Evolutionary conservation across 2,113 vertebrate species (phyloP), one percentile per base, ranked within the genome.

Genomic region (Nansenia antarctica): DNA sequence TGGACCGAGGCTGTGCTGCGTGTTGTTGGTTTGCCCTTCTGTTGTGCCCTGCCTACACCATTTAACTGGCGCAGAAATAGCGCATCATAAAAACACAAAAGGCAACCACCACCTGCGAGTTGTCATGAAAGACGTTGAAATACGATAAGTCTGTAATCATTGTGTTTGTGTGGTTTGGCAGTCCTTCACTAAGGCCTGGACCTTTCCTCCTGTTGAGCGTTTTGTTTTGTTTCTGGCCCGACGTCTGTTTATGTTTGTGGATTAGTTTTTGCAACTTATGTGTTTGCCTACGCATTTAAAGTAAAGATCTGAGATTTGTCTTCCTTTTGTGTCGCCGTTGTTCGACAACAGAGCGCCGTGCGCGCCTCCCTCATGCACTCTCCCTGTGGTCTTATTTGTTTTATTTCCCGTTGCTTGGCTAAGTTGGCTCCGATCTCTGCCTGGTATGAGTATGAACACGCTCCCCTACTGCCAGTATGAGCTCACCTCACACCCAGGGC

Each of bases 101-200:
- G 35, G 30, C 49, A 34, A 11, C 62, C 30, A 70, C 80, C 77
- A 85, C 82, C 71, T 82, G 76, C 72, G 20, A 53, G 54, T 64
- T 66, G 58, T 77, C 65, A 61, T 5, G 7, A 65, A 52, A 70
- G 3, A 67, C 57, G 62, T 30, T 32, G 39, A 58, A 64, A 57
- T 18, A 15, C 39, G 72, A 45, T 26, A 60, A 2, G 65, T 70
- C 35, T 45, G 34, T 32, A 39, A 54, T 24, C 30, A 2, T 5
- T 69, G 27, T 58, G 55, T 45, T 53, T 72, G 42, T 27, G 57
- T 71, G 71, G 71, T 78, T 80, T 57, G 30, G 27, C 27, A 71
- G 47, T 12, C 20, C 71, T 71, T 74, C 18, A 24, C 7, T 2
- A 8, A 12, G 29, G 29, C 55, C 29, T 58, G 29, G 55, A 58